These are phyloP conservation scores for Cheilosia impressa DNA, from an alignment of 2,888 invertebrate genomes.

Conservation along the genomic window DNA sequence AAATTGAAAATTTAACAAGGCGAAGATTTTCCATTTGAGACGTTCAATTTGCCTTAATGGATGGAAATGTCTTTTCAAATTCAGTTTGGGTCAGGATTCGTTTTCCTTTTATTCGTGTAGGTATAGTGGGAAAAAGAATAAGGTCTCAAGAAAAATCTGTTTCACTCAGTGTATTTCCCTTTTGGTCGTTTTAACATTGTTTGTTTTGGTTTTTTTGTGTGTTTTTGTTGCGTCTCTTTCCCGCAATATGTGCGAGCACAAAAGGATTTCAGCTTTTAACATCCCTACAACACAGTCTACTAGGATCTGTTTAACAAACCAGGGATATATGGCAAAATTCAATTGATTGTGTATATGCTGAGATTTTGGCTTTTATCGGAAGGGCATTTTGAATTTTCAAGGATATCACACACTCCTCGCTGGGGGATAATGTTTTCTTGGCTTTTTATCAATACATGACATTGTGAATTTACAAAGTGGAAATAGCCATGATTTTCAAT, in stretches of 20 bases:
- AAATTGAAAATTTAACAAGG: slow-evolving; percentile 76
- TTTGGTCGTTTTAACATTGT: slow-evolving; percentile 50
- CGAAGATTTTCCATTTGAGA: slow-evolving; percentile 76
- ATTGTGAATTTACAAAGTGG: slow-evolving; percentile 28
- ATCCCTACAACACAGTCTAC: slow-evolving; percentile 36
- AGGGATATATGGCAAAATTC: slow-evolving; percentile 70
- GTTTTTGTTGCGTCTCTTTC: neutral
- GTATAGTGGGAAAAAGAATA: slow-evolving; percentile 3
- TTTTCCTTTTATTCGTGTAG: slow-evolving; percentile 33
- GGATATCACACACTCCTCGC: slow-evolving; percentile 16
- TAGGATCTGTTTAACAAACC: slow-evolving; percentile 66
- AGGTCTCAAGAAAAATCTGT: slow-evolving; percentile 62
- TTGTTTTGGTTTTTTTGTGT: slow-evolving; percentile 40
- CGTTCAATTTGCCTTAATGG: slow-evolving; percentile 77
- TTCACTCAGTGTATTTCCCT: slow-evolving; percentile 50
- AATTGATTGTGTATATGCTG: slow-evolving; percentile 59
- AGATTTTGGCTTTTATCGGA: slow-evolving; percentile 50
- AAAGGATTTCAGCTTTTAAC: slow-evolving; percentile 67
- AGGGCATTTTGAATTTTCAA: slow-evolving; percentile 47
- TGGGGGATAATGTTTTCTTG: neutral
- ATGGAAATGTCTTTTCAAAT: slow-evolving; percentile 76
- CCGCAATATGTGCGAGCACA: slow-evolving; percentile 65
- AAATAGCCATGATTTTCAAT: slow-evolving; percentile 50
- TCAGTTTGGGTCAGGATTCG: slow-evolving; percentile 74
- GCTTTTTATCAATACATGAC: slow-evolving; percentile 9